Conservation (phyloP, 1,140 invertebrate genomes). For the Pseudomyrmex dendroicus region DNA sequence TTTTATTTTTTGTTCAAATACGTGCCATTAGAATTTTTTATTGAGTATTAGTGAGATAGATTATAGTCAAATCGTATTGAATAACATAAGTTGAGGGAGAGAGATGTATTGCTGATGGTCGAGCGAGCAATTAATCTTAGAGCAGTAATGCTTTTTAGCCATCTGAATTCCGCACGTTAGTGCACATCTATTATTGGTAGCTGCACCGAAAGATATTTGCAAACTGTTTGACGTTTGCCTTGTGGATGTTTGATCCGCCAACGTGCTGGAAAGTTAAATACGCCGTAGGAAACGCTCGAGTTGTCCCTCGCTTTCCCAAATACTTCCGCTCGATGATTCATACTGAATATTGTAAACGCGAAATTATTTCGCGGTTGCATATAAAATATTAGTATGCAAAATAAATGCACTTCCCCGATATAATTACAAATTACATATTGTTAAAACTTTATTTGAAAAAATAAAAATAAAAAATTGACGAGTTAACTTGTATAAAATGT, state of each 20-base stretch:
- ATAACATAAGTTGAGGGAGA: background rate
- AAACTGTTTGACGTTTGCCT: slow-evolving; percentile 62
- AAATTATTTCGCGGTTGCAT: slow-evolving; percentile 34
- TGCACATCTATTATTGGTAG: slow-evolving; percentile 68
- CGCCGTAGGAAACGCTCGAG: slow-evolving; percentile 43
- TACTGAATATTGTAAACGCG: background rate
- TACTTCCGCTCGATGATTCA: slow-evolving; percentile 19
- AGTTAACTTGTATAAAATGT: background rate
- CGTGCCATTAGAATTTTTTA: background rate
- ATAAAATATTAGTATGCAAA: background rate
- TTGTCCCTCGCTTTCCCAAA: slow-evolving; percentile 10
- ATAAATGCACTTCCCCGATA: background rate
- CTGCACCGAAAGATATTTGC: slow-evolving; percentile 60
- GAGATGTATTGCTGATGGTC: background rate
- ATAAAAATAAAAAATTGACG: background rate
- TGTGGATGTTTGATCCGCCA: slow-evolving; percentile 55
- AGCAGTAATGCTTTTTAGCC: slow-evolving; percentile 39
- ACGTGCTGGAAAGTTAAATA: slow-evolving; percentile 67
- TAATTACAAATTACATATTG: no score
- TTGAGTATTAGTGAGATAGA: no score
- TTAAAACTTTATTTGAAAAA: no score
- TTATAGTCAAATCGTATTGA: background rate
- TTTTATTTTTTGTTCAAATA: background rate
- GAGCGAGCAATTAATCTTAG: slow-evolving; percentile 40
- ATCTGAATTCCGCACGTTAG: slow-evolving; percentile 63